A percentile compares a stretch with the other conserved stretches of the same genome.
Conservation (phyloP, 2,888 invertebrate genomes). For the Reticulitermes lucifugus region DNA sequence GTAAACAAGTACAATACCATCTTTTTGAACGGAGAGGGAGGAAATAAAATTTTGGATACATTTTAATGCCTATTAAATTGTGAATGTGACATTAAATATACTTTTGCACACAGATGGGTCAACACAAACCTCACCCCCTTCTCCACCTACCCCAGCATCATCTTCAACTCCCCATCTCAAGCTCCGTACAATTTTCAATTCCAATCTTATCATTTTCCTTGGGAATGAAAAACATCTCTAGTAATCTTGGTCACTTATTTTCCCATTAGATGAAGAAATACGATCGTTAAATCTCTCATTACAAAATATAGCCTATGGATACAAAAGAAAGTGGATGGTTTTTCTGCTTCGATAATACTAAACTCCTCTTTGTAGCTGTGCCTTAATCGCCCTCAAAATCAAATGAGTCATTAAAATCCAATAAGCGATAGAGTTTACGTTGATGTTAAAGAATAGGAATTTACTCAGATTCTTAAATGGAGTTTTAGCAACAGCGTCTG, state of each 20-base stretch:
- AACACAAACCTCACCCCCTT: constrained; percentile 9
- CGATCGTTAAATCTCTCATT: constrained; percentile 43
- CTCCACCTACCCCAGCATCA: neutral
- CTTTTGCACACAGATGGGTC: constrained; percentile 27
- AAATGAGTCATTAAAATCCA: constrained; percentile 50
- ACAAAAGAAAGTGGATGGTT: constrained; percentile 29
- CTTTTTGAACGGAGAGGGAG: neutral
- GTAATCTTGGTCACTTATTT: constrained; percentile 51
- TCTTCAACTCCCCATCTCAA: constrained; percentile 20
- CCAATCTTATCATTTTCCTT: constrained; percentile 42
- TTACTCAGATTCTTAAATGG: neutral
- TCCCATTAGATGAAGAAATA: constrained; percentile 48
- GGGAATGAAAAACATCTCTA: constrained; percentile 47
- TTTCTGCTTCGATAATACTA: constrained; percentile 27
- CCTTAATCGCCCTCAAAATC: constrained; percentile 46
- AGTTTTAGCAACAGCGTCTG: neutral
- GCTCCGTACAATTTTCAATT: constrained; percentile 39
- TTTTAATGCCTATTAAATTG: neutral
- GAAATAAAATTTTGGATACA: neutral
- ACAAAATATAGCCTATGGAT: constrained; percentile 46
- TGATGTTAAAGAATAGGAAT: neutral
- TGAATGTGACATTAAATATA: constrained; percentile 20
- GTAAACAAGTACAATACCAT: no score
- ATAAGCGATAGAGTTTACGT: constrained; percentile 40
- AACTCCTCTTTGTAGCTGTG: constrained; percentile 17